Conservation (phyloP, 2,888 invertebrate genomes). For the Amorpha juglandis region DNA sequence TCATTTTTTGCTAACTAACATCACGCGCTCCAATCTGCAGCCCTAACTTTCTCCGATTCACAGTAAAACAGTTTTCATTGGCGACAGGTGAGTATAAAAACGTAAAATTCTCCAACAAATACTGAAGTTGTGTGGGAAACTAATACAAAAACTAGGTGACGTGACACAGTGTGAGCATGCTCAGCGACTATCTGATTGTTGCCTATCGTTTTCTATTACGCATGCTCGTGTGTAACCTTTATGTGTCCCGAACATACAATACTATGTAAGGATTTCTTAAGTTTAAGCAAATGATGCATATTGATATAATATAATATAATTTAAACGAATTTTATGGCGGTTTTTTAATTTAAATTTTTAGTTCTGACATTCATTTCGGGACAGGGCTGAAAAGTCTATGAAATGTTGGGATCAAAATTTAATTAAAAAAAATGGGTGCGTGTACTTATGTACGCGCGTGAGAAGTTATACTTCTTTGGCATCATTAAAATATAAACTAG, state of each 20-base stretch:
- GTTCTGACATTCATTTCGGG: too few relatives aligned
- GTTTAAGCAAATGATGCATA: too few relatives aligned
- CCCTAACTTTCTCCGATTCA: constrained; percentile 54
- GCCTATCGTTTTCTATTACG: constrained; percentile 12
- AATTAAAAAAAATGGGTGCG: too few relatives aligned
- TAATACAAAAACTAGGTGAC: constrained; percentile 20
- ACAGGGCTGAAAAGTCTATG: too few relatives aligned
- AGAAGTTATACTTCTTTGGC: too few relatives aligned
- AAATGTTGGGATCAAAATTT: too few relatives aligned
- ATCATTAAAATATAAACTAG: too few relatives aligned
- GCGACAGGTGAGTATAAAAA: constrained; percentile 63
- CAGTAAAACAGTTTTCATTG: constrained; percentile 58
- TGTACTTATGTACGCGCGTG: too few relatives aligned
- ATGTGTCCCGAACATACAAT: background rate
- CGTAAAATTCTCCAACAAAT: constrained; percentile 50
- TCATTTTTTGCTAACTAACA: constrained; percentile 5
- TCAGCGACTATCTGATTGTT: constrained; percentile 3
- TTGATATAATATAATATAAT: too few relatives aligned
- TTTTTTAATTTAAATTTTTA: too few relatives aligned
- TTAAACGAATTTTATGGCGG: too few relatives aligned
- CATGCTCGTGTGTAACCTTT: background rate
- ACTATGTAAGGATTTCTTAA: too few relatives aligned
- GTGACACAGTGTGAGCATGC: constrained; percentile 1
- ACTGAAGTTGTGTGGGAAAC: constrained; percentile 62
- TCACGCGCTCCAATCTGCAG: constrained; percentile 23